These are phyloP conservation scores for Onychomys arenicola DNA, from an alignment of 2,797 vertebrate species.

Conservation along the genomic window DNA sequence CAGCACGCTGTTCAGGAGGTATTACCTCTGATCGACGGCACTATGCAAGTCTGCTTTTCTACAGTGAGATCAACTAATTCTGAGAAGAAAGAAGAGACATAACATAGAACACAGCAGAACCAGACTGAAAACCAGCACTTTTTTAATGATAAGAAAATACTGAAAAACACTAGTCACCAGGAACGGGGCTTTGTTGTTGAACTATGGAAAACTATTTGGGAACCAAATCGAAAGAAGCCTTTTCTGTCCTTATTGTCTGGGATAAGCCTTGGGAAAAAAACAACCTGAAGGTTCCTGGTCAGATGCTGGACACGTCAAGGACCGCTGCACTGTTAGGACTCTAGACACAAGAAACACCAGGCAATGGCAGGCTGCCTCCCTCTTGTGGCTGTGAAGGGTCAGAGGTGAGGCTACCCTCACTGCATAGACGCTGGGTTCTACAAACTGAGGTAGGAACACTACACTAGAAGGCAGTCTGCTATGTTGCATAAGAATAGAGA, in stretches of 20 bases:
- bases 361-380: slow-evolving; percentile 70
- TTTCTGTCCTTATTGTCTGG: slow-evolving; percentile 28
- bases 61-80: slow-evolving; percentile 82
- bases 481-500: slow-evolving; percentile 87
- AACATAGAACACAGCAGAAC: slow-evolving; percentile 62
- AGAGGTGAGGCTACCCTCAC: slow-evolving; percentile 79
- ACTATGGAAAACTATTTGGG: slow-evolving; percentile 33
- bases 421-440: slow-evolving; percentile 87
- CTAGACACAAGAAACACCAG: slow-evolving; percentile 67
- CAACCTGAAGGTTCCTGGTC: slow-evolving; percentile 51
- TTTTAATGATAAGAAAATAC: slow-evolving; percentile 45
- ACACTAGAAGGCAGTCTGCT: slow-evolving; percentile 86
- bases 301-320: slow-evolving; percentile 50
- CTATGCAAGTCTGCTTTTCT: slow-evolving; percentile 81
- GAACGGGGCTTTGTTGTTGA: slow-evolving; percentile 48
- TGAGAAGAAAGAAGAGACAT: slow-evolving; percentile 64
- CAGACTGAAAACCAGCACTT: slow-evolving; percentile 65
- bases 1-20: slow-evolving; percentile 79
- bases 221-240: slow-evolving; percentile 67
- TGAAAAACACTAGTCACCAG: slow-evolving; percentile 62
- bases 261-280: slow-evolving; percentile 27
- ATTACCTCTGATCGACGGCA: slow-evolving; percentile 78
- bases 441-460: slow-evolving; percentile 90
- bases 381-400: slow-evolving; percentile 64
- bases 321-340: slow-evolving; percentile 62